A percentile compares a stretch with the other conserved stretches of the same genome.
Evolutionary conservation across 2,888 invertebrate genomes (phyloP).

Genomic region (Diarsia mendica): DNA sequence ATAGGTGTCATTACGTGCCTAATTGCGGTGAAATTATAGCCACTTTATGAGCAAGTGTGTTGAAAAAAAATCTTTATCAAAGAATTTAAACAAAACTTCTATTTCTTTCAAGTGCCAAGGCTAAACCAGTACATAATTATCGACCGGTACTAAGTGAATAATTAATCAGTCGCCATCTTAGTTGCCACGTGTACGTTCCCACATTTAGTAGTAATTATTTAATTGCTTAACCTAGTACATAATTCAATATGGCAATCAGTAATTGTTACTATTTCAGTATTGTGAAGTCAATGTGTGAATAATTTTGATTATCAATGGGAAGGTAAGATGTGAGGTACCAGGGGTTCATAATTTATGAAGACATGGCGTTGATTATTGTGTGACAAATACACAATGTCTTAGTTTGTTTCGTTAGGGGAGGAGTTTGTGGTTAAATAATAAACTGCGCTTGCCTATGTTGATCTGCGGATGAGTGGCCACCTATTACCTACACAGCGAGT

Average conservation of each 20-base stretch:
- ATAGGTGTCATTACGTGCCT: no score
- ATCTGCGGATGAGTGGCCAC: no score
- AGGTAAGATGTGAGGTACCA: neutral
- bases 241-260: neutral
- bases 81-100: neutral
- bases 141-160: conserved; percentile 36
- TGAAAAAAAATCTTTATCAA: no score
- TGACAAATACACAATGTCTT: neutral
- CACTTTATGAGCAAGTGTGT: no score
- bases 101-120: conserved; percentile 28
- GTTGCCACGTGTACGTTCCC: conserved; percentile 23
- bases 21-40: no score
- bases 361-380: neutral
- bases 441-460: no score
- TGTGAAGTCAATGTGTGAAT: neutral
- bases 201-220: conserved; percentile 10
- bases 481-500: no score
- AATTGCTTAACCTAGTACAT: conserved; percentile 13
- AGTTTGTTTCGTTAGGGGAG: neutral
- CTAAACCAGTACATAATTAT: conserved; percentile 42
- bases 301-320: neutral
- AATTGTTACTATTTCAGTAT: conserved; percentile 4
- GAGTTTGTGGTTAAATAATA: no score
- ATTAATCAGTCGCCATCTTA: conserved; percentile 23
- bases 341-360: neutral